Evolutionary conservation across 2,113 vertebrate species (phyloP).

Genomic region (Psephotus haematonotus): DNA sequence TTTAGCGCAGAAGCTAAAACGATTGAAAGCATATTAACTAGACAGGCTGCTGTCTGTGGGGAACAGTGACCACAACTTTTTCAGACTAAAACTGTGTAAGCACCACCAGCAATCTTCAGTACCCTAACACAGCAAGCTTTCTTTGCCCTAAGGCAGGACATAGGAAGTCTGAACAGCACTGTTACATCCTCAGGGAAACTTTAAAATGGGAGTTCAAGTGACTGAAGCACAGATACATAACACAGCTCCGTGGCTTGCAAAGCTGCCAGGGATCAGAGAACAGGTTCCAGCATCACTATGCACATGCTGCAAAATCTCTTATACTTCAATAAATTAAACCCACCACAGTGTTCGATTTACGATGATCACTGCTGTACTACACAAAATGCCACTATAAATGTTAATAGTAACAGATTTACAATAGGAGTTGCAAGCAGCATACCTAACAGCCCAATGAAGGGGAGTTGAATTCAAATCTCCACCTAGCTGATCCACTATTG

Average conservation of each 20-base stretch:
- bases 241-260: not conserved
- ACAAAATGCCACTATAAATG: not conserved
- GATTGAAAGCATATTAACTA: not conserved
- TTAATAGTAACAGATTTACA: not conserved
- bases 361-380: not conserved
- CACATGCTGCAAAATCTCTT: not conserved
- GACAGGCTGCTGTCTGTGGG: not conserved
- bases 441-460: constrained; percentile 98
- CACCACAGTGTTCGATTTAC: not conserved
- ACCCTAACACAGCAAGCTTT: not conserved
- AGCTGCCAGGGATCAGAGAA: not conserved
- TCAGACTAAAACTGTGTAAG: not conserved
- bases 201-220: not conserved
- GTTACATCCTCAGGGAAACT: not conserved
- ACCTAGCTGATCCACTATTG: constrained; percentile 90
- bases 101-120: not conserved
- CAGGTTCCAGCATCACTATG: not conserved
- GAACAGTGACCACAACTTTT: not conserved
- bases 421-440: not conserved
- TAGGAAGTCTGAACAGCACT: not conserved
- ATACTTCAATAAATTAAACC: not conserved
- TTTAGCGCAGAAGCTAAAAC: not conserved
- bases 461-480: constrained; percentile 96
- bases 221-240: not conserved
- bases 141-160: not conserved